Conservation (phyloP, 2,888 invertebrate genomes). For the Idaea dimidiata region DNA sequence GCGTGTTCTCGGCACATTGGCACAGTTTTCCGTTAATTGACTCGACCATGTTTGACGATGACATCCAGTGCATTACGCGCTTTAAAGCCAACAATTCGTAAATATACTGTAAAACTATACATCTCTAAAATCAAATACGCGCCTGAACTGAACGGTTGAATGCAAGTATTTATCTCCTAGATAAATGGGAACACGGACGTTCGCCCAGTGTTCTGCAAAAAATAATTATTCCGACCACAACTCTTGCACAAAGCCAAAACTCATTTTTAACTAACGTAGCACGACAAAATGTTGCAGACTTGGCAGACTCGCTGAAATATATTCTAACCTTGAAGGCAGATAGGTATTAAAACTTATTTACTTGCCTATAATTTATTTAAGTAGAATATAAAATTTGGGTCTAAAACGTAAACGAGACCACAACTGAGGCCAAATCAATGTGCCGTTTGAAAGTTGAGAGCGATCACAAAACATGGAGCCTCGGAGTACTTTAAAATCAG, state of each 20-base stretch:
- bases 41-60: constrained; percentile 8
- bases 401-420: background rate
- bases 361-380: background rate
- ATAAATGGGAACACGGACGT: constrained; percentile 54
- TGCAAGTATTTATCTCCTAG: constrained; percentile 54
- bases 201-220: constrained; percentile 47
- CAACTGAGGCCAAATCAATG: background rate
- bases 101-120: constrained; percentile 16
- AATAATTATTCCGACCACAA: constrained; percentile 56
- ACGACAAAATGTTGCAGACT: constrained; percentile 42
- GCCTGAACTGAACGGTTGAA: constrained; percentile 46
- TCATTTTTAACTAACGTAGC: constrained; percentile 48
- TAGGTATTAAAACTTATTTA: constrained; percentile 19
- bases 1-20: constrained; percentile 10
- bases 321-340: constrained; percentile 20
- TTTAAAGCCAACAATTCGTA: constrained; percentile 10
- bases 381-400: background rate
- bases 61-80: constrained; percentile 14
- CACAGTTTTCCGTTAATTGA: constrained; percentile 18
- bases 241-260: constrained; percentile 51
- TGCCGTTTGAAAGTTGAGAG: background rate
- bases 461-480: background rate
- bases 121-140: constrained; percentile 42
- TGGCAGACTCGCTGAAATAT: constrained; percentile 26
- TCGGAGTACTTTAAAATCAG: background rate